Conservation (phyloP, 2,113 vertebrate species). For the Eidolon helvum region DNA sequence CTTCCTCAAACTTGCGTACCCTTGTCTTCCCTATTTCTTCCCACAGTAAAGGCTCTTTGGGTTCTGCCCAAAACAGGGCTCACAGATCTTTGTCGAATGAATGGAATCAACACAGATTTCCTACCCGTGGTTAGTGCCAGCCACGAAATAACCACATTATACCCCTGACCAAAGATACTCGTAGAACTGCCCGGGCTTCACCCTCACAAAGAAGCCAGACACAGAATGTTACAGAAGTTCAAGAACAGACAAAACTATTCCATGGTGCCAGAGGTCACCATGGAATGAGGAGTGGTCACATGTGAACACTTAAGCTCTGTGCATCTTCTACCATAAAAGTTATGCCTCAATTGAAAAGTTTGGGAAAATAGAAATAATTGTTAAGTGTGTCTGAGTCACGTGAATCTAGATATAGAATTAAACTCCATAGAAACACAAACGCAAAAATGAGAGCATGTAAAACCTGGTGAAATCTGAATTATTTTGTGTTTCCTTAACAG, state of each 20-base stretch:
- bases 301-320: rapidly evolving
- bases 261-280: rapidly evolving
- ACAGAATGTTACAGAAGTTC: background rate
- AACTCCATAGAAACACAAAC: background rate
- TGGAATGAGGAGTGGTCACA: rapidly evolving
- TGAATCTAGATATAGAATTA: background rate
- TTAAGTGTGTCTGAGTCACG: background rate
- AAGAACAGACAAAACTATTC: background rate
- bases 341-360: background rate
- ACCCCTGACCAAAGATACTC: background rate
- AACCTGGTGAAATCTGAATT: background rate
- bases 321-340: background rate
- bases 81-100: background rate
- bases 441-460: background rate
- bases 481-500: too few relatives aligned
- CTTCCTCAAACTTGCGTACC: too few relatives aligned
- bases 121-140: background rate
- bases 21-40: background rate
- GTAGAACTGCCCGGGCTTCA: background rate
- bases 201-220: background rate
- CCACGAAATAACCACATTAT: background rate
- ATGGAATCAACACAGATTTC: too few relatives aligned
- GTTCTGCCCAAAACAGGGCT: background rate
- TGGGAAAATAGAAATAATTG: background rate
- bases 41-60: background rate